A percentile compares a stretch with the other conserved stretches of the same genome.
phyloP scores from a whole-genome alignment of 2,797 vertebrate species.

The Acanthis flammea region DNA sequence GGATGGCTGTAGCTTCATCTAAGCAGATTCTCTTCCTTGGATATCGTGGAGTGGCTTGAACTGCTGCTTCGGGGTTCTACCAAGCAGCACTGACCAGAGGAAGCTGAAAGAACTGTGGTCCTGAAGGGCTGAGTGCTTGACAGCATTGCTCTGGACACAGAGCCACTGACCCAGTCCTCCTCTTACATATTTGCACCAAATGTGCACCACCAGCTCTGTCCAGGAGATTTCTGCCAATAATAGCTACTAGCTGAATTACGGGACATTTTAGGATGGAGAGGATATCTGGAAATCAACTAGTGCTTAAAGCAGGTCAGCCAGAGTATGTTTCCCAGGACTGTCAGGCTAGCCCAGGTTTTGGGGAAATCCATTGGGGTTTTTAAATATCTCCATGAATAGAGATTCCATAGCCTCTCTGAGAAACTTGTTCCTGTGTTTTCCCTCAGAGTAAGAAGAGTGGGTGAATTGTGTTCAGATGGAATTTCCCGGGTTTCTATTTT shows the following conservation, averaged over 20 bases:
- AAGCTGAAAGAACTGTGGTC: accelerated
- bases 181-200: neutral
- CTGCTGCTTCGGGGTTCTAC: neutral
- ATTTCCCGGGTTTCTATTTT: neutral
- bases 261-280: neutral
- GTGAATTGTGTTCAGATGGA: neutral
- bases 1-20: neutral
- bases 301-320: neutral
- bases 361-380: neutral
- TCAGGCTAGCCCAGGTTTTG: neutral
- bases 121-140: neutral
- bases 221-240: neutral
- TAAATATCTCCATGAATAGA: neutral
- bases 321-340: neutral
- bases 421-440: neutral
- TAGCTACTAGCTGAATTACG: neutral
- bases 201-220: accelerated
- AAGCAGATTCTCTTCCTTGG: neutral
- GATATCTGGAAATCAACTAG: neutral
- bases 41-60: neutral
- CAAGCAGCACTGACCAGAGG: neutral
- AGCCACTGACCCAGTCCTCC: neutral
- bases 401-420: neutral
- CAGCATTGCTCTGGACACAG: neutral
- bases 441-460: neutral